phyloP scores from a whole-genome alignment of 2,797 vertebrate genomes.

The Neosilurus mollespiculum region DNA sequence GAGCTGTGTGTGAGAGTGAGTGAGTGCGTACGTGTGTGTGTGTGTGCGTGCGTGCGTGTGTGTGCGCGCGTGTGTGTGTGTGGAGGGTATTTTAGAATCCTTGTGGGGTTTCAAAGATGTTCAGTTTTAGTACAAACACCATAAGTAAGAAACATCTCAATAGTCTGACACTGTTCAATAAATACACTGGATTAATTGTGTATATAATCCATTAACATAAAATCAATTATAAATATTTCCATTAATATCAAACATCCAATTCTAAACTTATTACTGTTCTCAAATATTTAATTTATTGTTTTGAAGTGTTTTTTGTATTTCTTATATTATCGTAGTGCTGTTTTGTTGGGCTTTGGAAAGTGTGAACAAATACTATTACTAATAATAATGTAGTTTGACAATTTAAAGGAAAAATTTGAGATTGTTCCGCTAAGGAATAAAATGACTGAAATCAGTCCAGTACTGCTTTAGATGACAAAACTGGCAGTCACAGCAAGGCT shows the following conservation, averaged over 20 bases:
- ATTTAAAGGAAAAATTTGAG: no score
- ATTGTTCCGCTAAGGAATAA: no score
- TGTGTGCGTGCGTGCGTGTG: slow-evolving; percentile 39
- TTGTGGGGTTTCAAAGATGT: slow-evolving; percentile 47
- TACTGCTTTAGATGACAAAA: no score
- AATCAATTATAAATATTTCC: no score
- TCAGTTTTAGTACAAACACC: slow-evolving; percentile 39
- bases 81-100: slow-evolving; percentile 43
- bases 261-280: no score
- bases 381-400: no score
- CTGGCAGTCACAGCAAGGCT: no score
- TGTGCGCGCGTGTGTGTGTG: slow-evolving; percentile 54
- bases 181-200: neutral
- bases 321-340: neutral
- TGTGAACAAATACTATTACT: neutral
- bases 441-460: no score
- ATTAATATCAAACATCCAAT: no score
- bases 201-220: neutral
- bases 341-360: neutral
- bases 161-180: slow-evolving; percentile 12
- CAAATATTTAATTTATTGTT: neutral
- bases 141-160: slow-evolving; percentile 31
- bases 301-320: neutral
- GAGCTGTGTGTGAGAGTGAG: slow-evolving; percentile 66
- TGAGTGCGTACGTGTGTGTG: slow-evolving; percentile 79